These are phyloP conservation scores for Drosophila prostipennis DNA, from an alignment of 2,888 invertebrate species.

Conservation along the genomic window DNA sequence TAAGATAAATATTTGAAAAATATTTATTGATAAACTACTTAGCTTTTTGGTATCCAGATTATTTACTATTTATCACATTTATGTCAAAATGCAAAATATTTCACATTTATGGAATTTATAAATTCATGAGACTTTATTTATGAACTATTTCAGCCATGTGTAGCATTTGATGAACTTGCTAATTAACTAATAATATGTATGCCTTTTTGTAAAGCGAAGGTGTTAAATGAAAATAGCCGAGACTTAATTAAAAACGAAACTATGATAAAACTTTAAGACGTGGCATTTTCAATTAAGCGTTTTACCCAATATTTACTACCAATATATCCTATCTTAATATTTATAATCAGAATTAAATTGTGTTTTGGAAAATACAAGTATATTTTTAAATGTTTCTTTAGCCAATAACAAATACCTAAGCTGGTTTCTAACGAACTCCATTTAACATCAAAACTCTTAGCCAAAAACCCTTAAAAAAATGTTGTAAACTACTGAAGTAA, in stretches of 20 bases:
- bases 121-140: background rate
- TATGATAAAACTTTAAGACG: background rate
- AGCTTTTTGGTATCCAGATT: background rate
- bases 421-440: background rate
- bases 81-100: background rate
- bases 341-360: background rate
- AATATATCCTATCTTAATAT: background rate
- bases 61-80: background rate
- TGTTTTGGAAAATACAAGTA: background rate
- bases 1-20: background rate
- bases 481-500: conserved; percentile 19
- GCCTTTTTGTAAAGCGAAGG: conserved; percentile 4
- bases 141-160: background rate
- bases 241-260: background rate
- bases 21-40: background rate
- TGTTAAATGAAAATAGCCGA: conserved; percentile 14
- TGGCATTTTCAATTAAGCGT: background rate
- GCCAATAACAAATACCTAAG: background rate
- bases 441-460: conserved; percentile 3
- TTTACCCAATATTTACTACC: background rate
- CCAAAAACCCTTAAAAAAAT: conserved; percentile 18
- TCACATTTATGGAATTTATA: background rate
- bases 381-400: background rate
- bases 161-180: conserved; percentile 12
- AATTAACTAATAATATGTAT: conserved; percentile 11